These are phyloP conservation scores for Drosophila leonis DNA, from an alignment of 2,888 invertebrate species.

Conservation along the genomic window DNA sequence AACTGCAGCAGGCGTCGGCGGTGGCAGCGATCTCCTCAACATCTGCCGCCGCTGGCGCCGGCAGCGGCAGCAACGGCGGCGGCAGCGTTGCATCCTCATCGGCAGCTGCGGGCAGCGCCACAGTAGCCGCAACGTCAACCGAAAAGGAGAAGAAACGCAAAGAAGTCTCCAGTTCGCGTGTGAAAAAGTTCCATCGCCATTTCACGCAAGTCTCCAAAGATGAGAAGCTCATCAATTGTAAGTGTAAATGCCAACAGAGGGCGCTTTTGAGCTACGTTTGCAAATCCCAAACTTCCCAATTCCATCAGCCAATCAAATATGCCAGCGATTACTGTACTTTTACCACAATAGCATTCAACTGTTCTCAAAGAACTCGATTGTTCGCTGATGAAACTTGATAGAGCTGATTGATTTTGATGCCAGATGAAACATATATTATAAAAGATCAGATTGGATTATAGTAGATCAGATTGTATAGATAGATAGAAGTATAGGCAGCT, in stretches of 20 bases:
- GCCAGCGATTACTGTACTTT: not conserved
- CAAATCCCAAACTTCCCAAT: not conserved
- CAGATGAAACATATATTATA: not conserved
- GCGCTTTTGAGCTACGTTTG: not conserved
- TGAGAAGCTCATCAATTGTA: constrained; percentile 94
- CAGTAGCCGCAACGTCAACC: constrained; percentile 42
- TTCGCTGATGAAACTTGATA: not conserved
- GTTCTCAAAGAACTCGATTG: not conserved
- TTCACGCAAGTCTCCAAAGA: constrained; percentile 94
- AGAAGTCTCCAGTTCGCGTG: constrained; percentile 87
- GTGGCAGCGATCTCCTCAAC: constrained; percentile 59
- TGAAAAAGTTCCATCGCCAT: constrained; percentile 95
- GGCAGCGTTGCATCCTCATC: constrained; percentile 25
- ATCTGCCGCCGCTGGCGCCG: constrained; percentile 48
- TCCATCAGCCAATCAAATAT: not conserved
- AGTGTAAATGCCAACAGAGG: constrained; percentile 86
- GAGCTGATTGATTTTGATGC: not conserved
- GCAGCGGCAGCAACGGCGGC: not conserved
- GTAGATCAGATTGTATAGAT: not conserved
- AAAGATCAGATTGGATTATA: not conserved
- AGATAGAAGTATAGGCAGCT: not conserved
- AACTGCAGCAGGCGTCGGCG: constrained; percentile 53
- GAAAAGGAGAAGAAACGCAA: constrained; percentile 84
- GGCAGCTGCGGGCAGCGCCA: constrained; percentile 41
- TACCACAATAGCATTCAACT: not conserved